These are phyloP conservation scores for fruit fly (Drosophila melanogaster) DNA, from an alignment of 1,140 invertebrate species.

Conservation along the genomic window DNA sequence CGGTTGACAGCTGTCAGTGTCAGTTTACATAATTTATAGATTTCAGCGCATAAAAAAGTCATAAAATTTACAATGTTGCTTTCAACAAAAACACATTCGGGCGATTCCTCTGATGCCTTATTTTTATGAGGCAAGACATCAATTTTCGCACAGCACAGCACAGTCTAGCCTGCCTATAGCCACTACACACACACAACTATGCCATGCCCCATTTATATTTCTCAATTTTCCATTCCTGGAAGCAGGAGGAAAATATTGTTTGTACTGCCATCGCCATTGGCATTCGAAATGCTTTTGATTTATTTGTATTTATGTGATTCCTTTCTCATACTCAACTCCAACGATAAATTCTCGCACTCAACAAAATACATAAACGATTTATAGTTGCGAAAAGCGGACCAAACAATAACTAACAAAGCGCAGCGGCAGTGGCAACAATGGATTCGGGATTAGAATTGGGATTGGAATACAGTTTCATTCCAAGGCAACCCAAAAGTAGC, in stretches of 20 bases:
- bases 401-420: constrained; percentile 52
- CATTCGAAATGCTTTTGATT: constrained; percentile 79
- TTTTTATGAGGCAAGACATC: constrained; percentile 80
- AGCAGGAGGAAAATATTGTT: constrained; percentile 52
- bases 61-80: constrained; percentile 83
- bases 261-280: constrained; percentile 55
- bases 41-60: constrained; percentile 82
- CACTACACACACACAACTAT: constrained; percentile 31
- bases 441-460: neutral
- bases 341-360: constrained; percentile 78
- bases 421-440: constrained; percentile 24
- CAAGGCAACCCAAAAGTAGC: constrained; percentile 7
- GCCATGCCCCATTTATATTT: constrained; percentile 31
- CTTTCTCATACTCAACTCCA: constrained; percentile 68
- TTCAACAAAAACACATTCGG: constrained; percentile 70
- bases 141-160: constrained; percentile 77
- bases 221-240: constrained; percentile 53
- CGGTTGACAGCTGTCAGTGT: constrained; percentile 81
- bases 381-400: constrained; percentile 68
- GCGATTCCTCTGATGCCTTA: constrained; percentile 63
- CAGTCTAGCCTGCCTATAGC: constrained; percentile 36
- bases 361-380: constrained; percentile 82
- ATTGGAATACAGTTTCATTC: neutral
- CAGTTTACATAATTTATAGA: constrained; percentile 83
- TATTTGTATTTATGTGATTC: constrained; percentile 81